Conservation (phyloP, 2,113 vertebrate genomes). For the Sterrhoptilus dennistouni region DNA sequence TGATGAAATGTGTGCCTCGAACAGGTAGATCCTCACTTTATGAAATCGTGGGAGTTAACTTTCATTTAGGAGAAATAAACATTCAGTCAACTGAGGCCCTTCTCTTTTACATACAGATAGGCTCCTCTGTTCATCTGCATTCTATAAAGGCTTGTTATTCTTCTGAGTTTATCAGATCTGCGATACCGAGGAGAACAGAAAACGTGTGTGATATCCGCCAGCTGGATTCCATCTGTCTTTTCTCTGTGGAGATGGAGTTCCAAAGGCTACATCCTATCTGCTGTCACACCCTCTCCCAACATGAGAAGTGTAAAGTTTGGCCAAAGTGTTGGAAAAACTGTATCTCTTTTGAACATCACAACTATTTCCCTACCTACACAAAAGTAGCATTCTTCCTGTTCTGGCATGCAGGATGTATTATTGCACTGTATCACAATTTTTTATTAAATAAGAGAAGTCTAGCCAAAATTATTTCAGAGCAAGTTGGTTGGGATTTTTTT, state of each 20-base stretch:
- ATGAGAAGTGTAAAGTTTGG: constrained; percentile 63
- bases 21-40: constrained; percentile 39
- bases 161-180: constrained; percentile 65
- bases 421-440: background rate
- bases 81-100: constrained; percentile 47
- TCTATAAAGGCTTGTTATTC: constrained; percentile 57
- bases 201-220: constrained; percentile 67
- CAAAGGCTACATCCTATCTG: constrained; percentile 63
- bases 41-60: constrained; percentile 45
- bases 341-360: constrained; percentile 48
- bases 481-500: background rate
- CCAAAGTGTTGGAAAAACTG: constrained; percentile 54
- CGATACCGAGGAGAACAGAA: constrained; percentile 31
- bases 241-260: constrained; percentile 47
- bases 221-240: constrained; percentile 68
- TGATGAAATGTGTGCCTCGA: background rate
- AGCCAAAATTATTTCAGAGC: background rate
- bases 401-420: constrained; percentile 28
- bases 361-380: constrained; percentile 56
- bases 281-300: constrained; percentile 49
- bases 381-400: constrained; percentile 58
- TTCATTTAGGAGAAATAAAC: constrained; percentile 39
- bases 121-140: constrained; percentile 50
- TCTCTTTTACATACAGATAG: constrained; percentile 59
- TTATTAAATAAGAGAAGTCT: constrained; percentile 22